phyloP scores from a whole-genome alignment of 2,888 invertebrate species.

The Aporophyla lueneburgensis region DNA sequence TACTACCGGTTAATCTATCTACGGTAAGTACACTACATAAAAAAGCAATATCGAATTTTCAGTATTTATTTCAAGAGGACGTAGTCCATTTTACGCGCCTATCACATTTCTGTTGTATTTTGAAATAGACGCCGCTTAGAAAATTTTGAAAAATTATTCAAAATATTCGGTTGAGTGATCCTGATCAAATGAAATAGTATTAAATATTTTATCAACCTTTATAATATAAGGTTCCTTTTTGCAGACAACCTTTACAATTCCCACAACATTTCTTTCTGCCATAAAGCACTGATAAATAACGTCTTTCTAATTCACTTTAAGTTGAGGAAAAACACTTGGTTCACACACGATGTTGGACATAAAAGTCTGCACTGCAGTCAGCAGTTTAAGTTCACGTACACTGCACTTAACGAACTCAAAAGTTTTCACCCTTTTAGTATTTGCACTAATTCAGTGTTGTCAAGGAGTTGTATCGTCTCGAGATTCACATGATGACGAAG shows the following conservation, averaged over 20 bases:
- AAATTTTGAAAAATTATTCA: not conserved
- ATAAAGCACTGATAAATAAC: not conserved
- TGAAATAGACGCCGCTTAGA: not conserved
- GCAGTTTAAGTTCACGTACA: too few relatives aligned
- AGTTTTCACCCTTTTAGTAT: too few relatives aligned
- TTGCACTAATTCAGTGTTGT: too few relatives aligned
- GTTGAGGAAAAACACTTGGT: too few relatives aligned
- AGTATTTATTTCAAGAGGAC: not conserved
- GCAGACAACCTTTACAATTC: not conserved
- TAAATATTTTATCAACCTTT: not conserved
- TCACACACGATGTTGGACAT: too few relatives aligned
- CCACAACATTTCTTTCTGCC: not conserved
- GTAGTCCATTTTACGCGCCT: not conserved
- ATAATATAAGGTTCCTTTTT: not conserved
- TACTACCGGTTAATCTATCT: not conserved
- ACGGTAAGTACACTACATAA: not conserved
- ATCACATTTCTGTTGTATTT: not conserved
- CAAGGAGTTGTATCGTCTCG: too few relatives aligned
- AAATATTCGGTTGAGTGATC: not conserved
- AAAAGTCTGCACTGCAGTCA: too few relatives aligned
- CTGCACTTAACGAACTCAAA: too few relatives aligned
- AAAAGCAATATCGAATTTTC: not conserved
- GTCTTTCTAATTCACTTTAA: too few relatives aligned
- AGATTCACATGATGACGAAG: too few relatives aligned
- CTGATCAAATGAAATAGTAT: too few relatives aligned